Percentiles rank a stretch among this genome's conserved stretches.
Conservation (phyloP, 2,113 vertebrate genomes). For the Xiphias gladius region DNA sequence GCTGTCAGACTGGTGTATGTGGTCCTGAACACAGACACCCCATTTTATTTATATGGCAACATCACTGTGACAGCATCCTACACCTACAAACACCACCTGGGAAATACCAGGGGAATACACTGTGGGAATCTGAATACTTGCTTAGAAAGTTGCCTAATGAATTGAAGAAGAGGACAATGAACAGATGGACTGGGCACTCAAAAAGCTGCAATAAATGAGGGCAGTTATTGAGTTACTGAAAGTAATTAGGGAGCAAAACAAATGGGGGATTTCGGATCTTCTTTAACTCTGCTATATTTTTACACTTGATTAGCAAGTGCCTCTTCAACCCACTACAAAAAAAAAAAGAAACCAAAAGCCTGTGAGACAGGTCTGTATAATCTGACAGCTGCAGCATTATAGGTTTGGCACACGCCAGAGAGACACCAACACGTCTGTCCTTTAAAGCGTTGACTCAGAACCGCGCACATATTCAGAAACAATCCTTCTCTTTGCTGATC, state of each 20-base stretch:
- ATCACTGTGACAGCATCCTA: slow-evolving; percentile 7
- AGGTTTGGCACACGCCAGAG: no score
- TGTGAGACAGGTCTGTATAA: background rate
- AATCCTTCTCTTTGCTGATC: no score
- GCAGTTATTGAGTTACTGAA: background rate
- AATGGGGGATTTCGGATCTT: background rate
- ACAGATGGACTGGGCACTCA: background rate
- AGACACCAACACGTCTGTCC: no score
- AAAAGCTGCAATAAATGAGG: background rate
- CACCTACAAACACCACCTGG: slow-evolving; percentile 29
- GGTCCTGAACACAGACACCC: slow-evolving; percentile 21
- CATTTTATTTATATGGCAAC: slow-evolving; percentile 28
- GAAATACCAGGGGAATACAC: slow-evolving; percentile 23
- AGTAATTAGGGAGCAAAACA: slow-evolving; percentile 4
- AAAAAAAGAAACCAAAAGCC: background rate
- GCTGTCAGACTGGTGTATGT: slow-evolving; percentile 3
- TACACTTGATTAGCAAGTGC: background rate
- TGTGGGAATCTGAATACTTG: slow-evolving; percentile 47
- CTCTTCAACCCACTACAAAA: background rate
- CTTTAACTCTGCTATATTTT: background rate
- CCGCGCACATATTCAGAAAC: no score
- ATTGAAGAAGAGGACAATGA: slow-evolving; percentile 19
- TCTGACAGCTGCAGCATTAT: slow-evolving; percentile 10
- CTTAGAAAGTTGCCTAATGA: slow-evolving; percentile 16
- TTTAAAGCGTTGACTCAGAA: no score